Conservation (phyloP, 2,113 vertebrate species). For the Emydocephalus ijimae region DNA sequence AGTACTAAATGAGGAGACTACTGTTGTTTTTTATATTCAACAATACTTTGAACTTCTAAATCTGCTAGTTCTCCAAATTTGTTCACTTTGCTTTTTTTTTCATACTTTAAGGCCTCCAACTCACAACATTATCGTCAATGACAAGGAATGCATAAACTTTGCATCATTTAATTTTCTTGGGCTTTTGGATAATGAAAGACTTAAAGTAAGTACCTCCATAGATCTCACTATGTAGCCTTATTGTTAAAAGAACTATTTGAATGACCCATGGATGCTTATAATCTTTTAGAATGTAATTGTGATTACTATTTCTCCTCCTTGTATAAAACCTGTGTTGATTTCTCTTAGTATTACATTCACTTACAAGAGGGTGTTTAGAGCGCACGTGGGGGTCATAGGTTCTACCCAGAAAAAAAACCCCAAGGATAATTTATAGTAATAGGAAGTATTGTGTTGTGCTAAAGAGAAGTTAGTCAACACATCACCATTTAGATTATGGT, state of each 20-base stretch:
- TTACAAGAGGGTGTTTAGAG: background rate
- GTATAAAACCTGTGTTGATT: background rate
- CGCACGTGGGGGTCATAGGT: background rate
- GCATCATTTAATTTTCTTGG: slow-evolving; percentile 97
- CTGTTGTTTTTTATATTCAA: background rate
- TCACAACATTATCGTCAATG: slow-evolving; percentile 89
- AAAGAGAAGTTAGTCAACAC: background rate
- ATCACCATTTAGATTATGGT: background rate
- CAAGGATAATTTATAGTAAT: background rate
- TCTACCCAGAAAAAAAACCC: background rate
- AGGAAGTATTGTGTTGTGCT: background rate
- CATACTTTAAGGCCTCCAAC: slow-evolving; percentile 81
- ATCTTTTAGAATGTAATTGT: background rate
- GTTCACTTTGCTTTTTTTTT: slow-evolving; percentile 5
- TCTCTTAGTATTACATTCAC: background rate
- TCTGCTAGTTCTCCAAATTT: background rate
- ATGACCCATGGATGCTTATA: background rate
- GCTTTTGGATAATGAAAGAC: slow-evolving; percentile 84
- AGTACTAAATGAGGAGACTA: background rate
- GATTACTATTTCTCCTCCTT: background rate
- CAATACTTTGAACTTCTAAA: background rate
- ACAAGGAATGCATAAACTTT: slow-evolving; percentile 91
- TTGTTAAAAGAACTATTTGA: background rate
- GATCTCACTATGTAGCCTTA: background rate
- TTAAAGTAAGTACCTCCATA: slow-evolving; percentile 80